These are phyloP conservation scores for Euphonia xanthogaster DNA, from an alignment of 2,797 vertebrate genomes.

Conservation along the genomic window DNA sequence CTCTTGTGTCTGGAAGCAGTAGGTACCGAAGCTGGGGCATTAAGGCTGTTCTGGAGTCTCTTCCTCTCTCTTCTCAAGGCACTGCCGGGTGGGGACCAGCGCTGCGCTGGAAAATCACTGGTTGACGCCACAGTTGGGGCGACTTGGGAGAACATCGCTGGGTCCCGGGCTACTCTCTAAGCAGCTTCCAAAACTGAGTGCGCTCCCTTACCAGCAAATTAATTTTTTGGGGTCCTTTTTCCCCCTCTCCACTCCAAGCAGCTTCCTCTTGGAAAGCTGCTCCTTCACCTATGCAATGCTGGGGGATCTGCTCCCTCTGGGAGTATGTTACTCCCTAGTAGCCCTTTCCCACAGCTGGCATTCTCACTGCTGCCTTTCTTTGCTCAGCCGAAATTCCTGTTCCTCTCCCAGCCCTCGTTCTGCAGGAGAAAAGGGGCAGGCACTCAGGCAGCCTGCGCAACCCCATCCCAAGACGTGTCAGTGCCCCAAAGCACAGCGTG, in stretches of 20 bases:
- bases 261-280: not conserved
- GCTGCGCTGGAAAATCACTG: accelerated
- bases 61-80: not conserved
- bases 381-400: not conserved
- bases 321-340: not conserved
- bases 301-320: not conserved
- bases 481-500: accelerated
- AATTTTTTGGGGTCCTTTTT: not conserved
- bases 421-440: not conserved
- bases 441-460: accelerated
- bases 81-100: no score
- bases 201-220: not conserved
- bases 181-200: not conserved
- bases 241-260: not conserved
- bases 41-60: not conserved
- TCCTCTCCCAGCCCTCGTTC: not conserved
- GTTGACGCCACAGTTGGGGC: accelerated
- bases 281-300: not conserved
- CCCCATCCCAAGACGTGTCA: accelerated
- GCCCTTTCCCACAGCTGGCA: not conserved
- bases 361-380: not conserved
- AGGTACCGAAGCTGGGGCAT: not conserved
- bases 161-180: not conserved
- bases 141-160: not conserved
- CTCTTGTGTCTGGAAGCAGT: not conserved